Evolutionary conservation across 2,797 vertebrate species (phyloP), one percentile per base, ranked within the genome.

Genomic region (Apodemus agrarius): DNA sequence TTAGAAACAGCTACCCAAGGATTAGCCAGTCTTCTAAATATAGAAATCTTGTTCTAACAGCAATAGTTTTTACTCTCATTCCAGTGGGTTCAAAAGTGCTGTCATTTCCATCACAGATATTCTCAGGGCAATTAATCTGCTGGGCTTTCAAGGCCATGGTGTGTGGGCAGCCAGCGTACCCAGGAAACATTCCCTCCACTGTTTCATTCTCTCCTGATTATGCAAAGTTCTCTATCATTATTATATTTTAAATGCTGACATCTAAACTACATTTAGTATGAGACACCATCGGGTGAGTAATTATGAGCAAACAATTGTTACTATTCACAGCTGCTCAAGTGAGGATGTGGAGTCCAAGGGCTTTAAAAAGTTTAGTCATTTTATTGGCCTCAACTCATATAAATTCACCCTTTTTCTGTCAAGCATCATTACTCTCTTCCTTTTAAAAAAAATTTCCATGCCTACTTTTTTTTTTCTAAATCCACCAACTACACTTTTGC

Each of bases 231-330:
- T 82, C 54, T n/a, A 59, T n/a, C n/a, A 89, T 16, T 43, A 82
- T 74, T 75, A 59, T 78, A 52, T 94, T 79, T n/a, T 12, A 94
- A 88, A 80, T 74, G 34, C 26, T 89, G 59, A 79, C 21, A 79
- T 89, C 65, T 95, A 49, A 93, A 49, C 34, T 74, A 74, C 19
- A 90, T 93, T 90, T 88, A 90, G 59, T 49, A 82, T 87, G 78
- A 90, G 37, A 54, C 29, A 59, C n/a, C 31, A 79, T 4, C 24
- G 49, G 81, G 26, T 79, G 74, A 92, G 65, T 82, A 96, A 76
- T 90, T 96, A 59, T 49, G 65, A 94, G 46, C 6, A 85, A 94
- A 92, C 37, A 90, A 81, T 54, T 90, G 37, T 59, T 65, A 78
- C 37, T 67, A 31, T 90, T 75, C 29, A 43, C 52, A 92, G 65